Evolutionary conservation across 2,113 vertebrate species (phyloP).

Genomic region (Ranitomeya imitator): DNA sequence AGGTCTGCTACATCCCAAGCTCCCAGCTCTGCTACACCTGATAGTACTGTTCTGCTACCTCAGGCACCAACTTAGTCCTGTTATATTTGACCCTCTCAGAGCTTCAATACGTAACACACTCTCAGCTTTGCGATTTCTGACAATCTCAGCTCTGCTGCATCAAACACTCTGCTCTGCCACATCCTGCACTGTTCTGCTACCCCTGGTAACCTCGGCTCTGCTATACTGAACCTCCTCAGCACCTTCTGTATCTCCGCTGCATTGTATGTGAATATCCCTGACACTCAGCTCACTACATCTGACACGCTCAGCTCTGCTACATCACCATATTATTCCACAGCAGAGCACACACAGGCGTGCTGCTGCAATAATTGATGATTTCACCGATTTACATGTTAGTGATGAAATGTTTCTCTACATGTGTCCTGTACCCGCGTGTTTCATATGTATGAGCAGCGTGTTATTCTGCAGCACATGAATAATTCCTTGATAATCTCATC

Average conservation of each 20-base stretch:
- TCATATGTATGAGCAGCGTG: background rate
- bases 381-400: background rate
- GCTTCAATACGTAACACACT: background rate
- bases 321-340: background rate
- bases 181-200: background rate
- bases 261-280: background rate
- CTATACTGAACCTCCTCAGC: background rate
- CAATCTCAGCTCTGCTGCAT: background rate
- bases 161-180: background rate
- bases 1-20: background rate
- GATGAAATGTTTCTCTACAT: background rate
- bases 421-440: background rate
- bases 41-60: no score
- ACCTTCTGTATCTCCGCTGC: background rate
- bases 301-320: background rate
- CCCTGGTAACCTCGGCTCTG: background rate
- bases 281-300: background rate
- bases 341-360: background rate
- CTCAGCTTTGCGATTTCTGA: background rate
- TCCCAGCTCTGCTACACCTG: no score
- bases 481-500: background rate
- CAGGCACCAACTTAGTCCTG: background rate
- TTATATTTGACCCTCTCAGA: background rate
- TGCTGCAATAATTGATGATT: background rate
- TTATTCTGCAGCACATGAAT: slow-evolving; percentile 10